Evolutionary conservation across 2,113 vertebrate species (phyloP).

Genomic region (Collichthys lucidus): DNA sequence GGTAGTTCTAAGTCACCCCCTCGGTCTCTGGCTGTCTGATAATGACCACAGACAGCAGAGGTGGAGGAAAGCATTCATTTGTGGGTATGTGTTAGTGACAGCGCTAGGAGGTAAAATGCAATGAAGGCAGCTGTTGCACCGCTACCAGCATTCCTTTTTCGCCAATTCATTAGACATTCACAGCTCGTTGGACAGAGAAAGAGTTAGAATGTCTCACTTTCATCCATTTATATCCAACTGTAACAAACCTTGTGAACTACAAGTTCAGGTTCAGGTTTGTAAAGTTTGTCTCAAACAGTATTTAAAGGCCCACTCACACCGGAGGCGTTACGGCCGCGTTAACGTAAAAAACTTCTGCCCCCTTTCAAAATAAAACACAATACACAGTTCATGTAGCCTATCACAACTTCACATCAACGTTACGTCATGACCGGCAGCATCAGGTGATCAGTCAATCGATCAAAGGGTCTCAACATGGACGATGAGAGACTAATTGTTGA

Average conservation of each 20-base stretch:
- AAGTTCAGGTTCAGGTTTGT: not conserved
- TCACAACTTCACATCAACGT: no score
- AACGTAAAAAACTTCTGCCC: no score
- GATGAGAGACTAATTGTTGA: no score
- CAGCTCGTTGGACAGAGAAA: slow-evolving; percentile 10
- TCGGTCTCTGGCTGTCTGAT: slow-evolving; percentile 46
- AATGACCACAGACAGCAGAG: slow-evolving; percentile 20
- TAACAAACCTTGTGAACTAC: not conserved
- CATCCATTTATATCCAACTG: slow-evolving; percentile 2
- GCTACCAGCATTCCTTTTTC: slow-evolving; percentile 20
- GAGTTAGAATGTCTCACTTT: slow-evolving; percentile 11
- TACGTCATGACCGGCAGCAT: no score
- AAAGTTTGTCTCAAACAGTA: not conserved
- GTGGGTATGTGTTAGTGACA: slow-evolving; percentile 34
- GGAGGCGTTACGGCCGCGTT: no score
- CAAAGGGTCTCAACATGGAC: no score
- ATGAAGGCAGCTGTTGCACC: slow-evolving; percentile 18
- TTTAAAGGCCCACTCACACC: no score
- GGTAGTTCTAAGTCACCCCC: not conserved
- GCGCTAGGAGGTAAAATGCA: slow-evolving; percentile 27
- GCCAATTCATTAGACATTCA: slow-evolving; percentile 24
- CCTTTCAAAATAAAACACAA: no score
- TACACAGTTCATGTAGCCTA: no score
- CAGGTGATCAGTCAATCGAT: no score
- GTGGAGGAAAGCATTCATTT: slow-evolving; percentile 16